Conservation (phyloP, 2,797 vertebrate species). For the Hyperoplus immaculatus region DNA sequence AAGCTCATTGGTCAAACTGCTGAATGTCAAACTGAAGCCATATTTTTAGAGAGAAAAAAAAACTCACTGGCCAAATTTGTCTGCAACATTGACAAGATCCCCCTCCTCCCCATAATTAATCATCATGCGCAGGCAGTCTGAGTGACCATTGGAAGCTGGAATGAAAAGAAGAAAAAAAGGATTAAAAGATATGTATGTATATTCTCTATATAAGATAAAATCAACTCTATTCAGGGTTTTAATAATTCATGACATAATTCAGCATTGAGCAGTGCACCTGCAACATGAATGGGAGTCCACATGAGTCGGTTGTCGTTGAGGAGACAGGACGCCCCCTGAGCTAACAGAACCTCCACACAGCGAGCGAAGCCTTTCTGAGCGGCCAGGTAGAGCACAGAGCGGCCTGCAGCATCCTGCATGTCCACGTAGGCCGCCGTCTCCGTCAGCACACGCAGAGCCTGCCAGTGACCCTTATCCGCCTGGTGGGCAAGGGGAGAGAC, state of each 20-base stretch:
- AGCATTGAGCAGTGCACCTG: conserved; percentile 82
- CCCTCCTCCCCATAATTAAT: conserved; percentile 93
- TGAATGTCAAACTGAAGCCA: neutral
- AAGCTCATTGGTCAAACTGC: neutral
- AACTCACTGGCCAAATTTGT: conserved; percentile 94
- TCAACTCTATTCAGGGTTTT: neutral
- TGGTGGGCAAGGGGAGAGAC: conserved; percentile 59
- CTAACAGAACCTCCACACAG: conserved; percentile 95
- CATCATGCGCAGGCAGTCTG: conserved; percentile 95
- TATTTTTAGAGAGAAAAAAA: neutral
- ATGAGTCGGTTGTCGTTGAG: conserved; percentile 93
- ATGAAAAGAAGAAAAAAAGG: conserved; percentile 10
- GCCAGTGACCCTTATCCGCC: conserved; percentile 97
- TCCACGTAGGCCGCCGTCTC: conserved; percentile 96
- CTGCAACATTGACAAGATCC: conserved; percentile 92
- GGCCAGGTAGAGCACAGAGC: conserved; percentile 95
- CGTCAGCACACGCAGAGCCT: conserved; percentile 94
- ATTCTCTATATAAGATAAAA: neutral
- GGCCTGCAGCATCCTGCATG: conserved; percentile 92
- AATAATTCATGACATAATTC: neutral
- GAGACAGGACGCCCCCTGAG: conserved; percentile 93
- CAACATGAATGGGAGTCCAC: conserved; percentile 95
- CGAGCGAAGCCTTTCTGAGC: conserved; percentile 91
- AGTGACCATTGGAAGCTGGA: conserved; percentile 93
- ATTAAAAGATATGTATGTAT: too few species aligned